Evolutionary conservation across 2,888 invertebrate species (phyloP), one percentile per base, ranked within the genome.

Genomic region (Orchesella flavescens): DNA sequence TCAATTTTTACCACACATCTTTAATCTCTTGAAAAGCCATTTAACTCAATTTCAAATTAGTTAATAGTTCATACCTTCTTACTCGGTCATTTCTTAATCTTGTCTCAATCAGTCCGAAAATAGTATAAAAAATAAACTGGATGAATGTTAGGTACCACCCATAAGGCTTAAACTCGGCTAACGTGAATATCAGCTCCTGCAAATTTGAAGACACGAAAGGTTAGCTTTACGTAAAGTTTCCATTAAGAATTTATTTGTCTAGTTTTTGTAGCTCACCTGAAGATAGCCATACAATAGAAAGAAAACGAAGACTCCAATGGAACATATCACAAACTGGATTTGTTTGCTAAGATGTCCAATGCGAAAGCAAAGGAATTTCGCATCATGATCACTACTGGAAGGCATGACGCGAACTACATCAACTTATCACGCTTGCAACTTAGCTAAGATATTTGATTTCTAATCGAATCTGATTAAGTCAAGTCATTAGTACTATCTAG

Each of bases 211-310:
- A n/a, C n/a, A n/a, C n/a, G n/a, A n/a, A n/a, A n/a, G n/a, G n/a
- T n/a, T n/a, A n/a, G n/a, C n/a, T n/a, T n/a, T n/a, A n/a, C n/a
- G n/a, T n/a, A 55, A 84, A 49, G 24, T 63, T 59, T 44, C 46
- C 17, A 46, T 46, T 68, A 59, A 49, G 23, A 49, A 81, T 43
- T 21, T 7, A 15, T 13, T 13, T 61, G 15, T 65, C 43, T 34
- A 65, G 7, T 24, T 34, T 44, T 44, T 44, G 44, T 44, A 5
- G n/a, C 23, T 19, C 89, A 93, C 92, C 90, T 96, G 93, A 89
- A 95, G 92, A 91, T 96, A 98, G 74, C 97, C 98, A 92, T 98
- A 98, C 0, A 96, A 92, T 83, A 97, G 90, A 90, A 95, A 98
- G 89, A 97, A 95, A 85, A 95, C 90, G 90, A 98, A 97, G 9